Evolutionary conservation across 2,888 invertebrate species (phyloP), one percentile per base, ranked within the genome.

Genomic region (Eledona agricola): DNA sequence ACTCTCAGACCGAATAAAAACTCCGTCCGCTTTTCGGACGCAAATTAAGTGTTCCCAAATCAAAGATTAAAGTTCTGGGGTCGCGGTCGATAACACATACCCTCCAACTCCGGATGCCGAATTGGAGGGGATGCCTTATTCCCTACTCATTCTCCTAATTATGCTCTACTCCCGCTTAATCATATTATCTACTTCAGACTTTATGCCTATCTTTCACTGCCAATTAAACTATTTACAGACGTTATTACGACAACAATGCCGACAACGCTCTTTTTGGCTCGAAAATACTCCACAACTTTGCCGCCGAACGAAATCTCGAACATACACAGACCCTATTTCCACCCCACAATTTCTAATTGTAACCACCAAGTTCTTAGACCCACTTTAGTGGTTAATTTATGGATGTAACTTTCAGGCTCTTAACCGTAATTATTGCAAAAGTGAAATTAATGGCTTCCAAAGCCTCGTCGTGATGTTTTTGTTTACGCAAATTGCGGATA

Each of bases 111-210:
- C 47, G 53, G 60, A 55, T 57, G 55, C 58, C 46, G 63, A 64
- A 61, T 64, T 62, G 62, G 60, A 59, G 32, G 53, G 56, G 57
- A 62, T 65, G 64, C 62, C 63, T 63, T 66, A 65, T 63, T 64
- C 58, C 62, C 46, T 58, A 38, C 54, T 56, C 50, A 51, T 57
- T 11, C 50, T 58, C 55, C 64, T 66, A 69, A 70, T 70, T 68
- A 67, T 67, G 62, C 65, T 64, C 64, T 63, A 64, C 65, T 69
- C 63, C n/a, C 59, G 62, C 49, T 54, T 69, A 68, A 67, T 66
- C 62, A 66, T 57, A 62, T 68, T 68, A 68, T 67, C 60, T 61
- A 52, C 59, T 60, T 49, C 40, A 54, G 60, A 52, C 58, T 63
- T 58, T 54, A 38, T 50, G 28, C 37, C 46, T 46, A 45, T 43